Conservation (phyloP, 2,797 vertebrate species). For the Luscinia luscinia region DNA sequence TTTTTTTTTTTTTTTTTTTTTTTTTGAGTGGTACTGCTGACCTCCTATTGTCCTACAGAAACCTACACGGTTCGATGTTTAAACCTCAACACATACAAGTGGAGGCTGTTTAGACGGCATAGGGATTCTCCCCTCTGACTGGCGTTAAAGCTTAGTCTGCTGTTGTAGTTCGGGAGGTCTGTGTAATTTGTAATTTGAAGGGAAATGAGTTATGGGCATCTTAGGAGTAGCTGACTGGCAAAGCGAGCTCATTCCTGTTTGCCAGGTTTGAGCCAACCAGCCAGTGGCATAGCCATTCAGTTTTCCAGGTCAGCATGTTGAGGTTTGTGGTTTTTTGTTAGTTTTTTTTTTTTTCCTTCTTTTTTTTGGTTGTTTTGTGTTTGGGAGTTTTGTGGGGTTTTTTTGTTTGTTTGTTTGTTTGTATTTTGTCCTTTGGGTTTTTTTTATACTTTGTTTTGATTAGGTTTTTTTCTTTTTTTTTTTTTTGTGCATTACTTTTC, state of each 20-base stretch:
- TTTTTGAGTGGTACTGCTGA: rapidly evolving
- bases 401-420: no score
- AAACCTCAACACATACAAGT: rapidly evolving
- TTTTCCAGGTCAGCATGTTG: not conserved
- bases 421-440: no score
- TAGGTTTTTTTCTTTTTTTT: no score
- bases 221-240: not conserved
- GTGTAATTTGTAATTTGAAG: rapidly evolving
- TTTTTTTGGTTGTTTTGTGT: no score
- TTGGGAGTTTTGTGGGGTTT: no score
- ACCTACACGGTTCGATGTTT: rapidly evolving
- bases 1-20: not conserved
- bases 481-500: rapidly evolving
- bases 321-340: not conserved
- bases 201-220: not conserved
- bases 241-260: not conserved
- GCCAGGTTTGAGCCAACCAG: not conserved
- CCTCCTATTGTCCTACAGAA: no score
- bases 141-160: rapidly evolving
- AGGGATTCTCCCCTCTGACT: rapidly evolving
- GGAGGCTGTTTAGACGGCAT: rapidly evolving
- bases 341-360: no score
- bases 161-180: rapidly evolving
- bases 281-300: no score
- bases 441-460: no score